Percentiles rank a stretch among this genome's conserved stretches.
These are phyloP conservation scores for Saccopteryx leptura DNA, from an alignment of 2,113 vertebrate genomes.

Conservation along the genomic window DNA sequence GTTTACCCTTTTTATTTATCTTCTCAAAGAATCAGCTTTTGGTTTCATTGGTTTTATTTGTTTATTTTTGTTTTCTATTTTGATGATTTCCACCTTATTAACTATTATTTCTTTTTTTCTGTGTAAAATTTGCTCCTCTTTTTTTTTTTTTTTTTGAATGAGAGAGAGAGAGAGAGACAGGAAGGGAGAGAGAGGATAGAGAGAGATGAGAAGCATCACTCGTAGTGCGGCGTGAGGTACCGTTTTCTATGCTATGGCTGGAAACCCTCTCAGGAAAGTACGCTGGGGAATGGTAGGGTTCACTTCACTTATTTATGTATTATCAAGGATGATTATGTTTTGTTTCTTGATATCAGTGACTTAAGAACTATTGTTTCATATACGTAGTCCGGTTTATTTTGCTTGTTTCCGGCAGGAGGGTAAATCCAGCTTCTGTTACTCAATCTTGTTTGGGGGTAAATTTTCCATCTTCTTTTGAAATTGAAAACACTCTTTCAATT, in stretches of 20 bases:
- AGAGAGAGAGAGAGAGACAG: no score
- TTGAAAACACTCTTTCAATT: background rate
- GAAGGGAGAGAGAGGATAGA: no score
- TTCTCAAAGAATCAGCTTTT: background rate
- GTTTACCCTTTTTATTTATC: background rate
- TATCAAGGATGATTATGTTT: background rate
- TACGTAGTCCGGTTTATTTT: background rate
- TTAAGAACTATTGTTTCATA: background rate
- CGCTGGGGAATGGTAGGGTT: background rate
- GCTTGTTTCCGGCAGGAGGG: background rate
- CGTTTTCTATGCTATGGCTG: background rate
- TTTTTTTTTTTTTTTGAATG: background rate
- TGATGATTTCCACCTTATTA: background rate
- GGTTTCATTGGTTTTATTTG: constrained; percentile 16
- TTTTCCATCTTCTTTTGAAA: constrained; percentile 34
- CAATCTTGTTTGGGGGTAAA: background rate
- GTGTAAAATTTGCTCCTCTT: background rate
- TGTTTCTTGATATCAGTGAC: background rate
- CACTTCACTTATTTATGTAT: background rate
- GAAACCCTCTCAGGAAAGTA: background rate
- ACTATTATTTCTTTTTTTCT: background rate
- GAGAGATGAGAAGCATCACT: no score
- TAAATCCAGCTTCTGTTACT: background rate
- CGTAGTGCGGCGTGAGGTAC: background rate
- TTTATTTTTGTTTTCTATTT: background rate